phyloP scores from a whole-genome alignment of 2,113 vertebrate species.

The Cardinalis cardinalis region DNA sequence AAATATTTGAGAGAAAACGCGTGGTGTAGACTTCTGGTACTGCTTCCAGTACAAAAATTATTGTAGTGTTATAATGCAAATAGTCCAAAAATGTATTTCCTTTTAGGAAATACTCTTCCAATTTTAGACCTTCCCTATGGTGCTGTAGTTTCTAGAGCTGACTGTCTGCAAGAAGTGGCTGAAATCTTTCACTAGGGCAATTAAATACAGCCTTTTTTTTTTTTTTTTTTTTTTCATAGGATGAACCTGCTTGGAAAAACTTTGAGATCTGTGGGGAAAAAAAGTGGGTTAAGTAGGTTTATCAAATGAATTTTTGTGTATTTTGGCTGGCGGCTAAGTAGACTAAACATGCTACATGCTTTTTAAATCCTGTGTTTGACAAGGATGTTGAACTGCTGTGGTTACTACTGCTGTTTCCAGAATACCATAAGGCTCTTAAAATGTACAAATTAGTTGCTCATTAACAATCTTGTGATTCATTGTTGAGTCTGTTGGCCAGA shows the following conservation, averaged over 20 bases:
- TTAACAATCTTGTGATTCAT: background rate
- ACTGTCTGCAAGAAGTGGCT: background rate
- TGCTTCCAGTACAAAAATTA: background rate
- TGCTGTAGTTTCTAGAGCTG: background rate
- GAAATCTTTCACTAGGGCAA: background rate
- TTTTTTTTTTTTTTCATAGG: background rate
- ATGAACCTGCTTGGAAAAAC: conserved; percentile 10
- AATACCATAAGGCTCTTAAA: background rate
- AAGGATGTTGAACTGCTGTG: background rate
- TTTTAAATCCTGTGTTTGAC: conserved; percentile 36
- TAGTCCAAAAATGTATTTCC: background rate
- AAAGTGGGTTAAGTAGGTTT: conserved; percentile 19
- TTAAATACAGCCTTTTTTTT: background rate
- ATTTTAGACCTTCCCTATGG: background rate
- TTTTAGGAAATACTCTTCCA: background rate
- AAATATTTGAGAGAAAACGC: background rate
- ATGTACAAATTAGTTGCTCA: background rate
- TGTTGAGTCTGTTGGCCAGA: background rate
- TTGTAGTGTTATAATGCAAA: background rate
- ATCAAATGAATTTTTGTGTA: conserved; percentile 8
- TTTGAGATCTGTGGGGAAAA: background rate
- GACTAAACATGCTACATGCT: conserved; percentile 39
- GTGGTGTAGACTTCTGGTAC: background rate
- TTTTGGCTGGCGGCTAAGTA: conserved; percentile 32
- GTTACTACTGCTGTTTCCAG: background rate